These are phyloP conservation scores for Petromus typicus DNA, from an alignment of 2,113 vertebrate genomes.

Conservation along the genomic window DNA sequence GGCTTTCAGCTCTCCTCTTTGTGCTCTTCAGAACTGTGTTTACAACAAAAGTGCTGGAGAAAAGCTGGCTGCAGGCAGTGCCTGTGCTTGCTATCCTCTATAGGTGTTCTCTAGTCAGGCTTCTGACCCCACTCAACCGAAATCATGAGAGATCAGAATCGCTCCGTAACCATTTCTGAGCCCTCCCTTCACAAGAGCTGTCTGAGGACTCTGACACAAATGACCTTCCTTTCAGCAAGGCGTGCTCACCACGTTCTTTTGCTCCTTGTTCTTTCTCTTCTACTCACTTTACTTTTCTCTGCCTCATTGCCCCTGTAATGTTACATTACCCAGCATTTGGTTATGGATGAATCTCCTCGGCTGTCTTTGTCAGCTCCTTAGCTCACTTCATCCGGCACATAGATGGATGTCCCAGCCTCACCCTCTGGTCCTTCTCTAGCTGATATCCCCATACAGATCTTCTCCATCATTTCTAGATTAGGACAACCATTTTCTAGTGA, in stretches of 20 bases:
- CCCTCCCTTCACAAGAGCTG: neutral
- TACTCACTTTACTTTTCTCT: neutral
- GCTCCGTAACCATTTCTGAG: neutral
- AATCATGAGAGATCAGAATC: too few species aligned
- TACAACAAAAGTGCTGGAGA: neutral
- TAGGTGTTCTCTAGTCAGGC: neutral
- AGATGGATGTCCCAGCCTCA: rapidly evolving
- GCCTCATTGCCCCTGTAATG: neutral
- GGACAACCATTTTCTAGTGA: neutral
- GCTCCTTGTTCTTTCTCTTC: neutral
- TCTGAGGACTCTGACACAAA: neutral
- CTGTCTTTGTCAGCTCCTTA: rapidly evolving
- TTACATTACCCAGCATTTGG: rapidly evolving
- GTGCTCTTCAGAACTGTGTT: neutral
- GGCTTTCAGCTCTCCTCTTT: neutral
- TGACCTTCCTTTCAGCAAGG: neutral
- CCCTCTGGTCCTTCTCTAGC: neutral
- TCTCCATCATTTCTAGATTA: neutral
- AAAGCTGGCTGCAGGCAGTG: too few species aligned
- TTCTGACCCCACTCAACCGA: neutral
- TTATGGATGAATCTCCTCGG: neutral
- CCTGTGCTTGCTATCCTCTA: neutral
- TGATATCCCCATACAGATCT: neutral
- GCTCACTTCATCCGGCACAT: too few species aligned
- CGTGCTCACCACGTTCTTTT: rapidly evolving